Conservation (phyloP, 2,797 vertebrate species). For the Diplodus puntazzo region DNA sequence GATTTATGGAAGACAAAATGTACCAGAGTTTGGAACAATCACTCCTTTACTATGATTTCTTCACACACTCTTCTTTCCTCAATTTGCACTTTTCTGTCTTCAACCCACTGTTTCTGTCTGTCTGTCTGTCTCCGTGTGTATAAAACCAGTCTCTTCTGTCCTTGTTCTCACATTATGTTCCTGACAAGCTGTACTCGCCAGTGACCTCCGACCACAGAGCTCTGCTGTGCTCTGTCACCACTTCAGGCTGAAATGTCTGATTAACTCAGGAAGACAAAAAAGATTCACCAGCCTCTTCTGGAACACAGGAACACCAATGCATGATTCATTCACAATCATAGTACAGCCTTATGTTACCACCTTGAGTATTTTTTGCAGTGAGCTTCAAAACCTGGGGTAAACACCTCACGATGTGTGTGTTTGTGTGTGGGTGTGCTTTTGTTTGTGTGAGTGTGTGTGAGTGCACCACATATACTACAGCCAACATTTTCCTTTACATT, state of each 20-base stretch:
- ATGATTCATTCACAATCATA: slow-evolving; percentile 39
- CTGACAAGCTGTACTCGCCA: slow-evolving; percentile 38
- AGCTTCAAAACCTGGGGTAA: slow-evolving; percentile 35
- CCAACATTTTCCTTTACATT: slow-evolving; percentile 68
- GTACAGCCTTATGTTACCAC: slow-evolving; percentile 17
- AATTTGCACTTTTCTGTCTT: slow-evolving; percentile 2
- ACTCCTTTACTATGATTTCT: slow-evolving; percentile 3
- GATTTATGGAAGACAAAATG: slow-evolving; percentile 15
- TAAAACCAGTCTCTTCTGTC: slow-evolving; percentile 10
- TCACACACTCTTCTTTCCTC: not conserved
- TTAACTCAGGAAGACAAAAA: slow-evolving; percentile 28
- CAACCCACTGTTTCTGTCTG: not conserved
- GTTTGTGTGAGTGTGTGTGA: not conserved
- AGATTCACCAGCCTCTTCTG: slow-evolving; percentile 12
- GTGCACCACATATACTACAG: slow-evolving; percentile 28
- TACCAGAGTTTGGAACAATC: slow-evolving; percentile 15
- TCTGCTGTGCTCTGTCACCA: slow-evolving; percentile 54
- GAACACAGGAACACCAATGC: slow-evolving; percentile 47
- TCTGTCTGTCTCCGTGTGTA: not conserved
- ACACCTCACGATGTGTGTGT: slow-evolving; percentile 16
- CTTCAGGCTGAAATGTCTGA: slow-evolving; percentile 54
- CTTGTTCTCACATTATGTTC: slow-evolving; percentile 45
- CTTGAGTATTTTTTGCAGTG: slow-evolving; percentile 4
- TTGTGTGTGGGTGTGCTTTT: slow-evolving; percentile 5
- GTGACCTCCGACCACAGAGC: slow-evolving; percentile 45